Conservation (phyloP, 2,888 invertebrate species). For the Sarcophaga variegata region DNA sequence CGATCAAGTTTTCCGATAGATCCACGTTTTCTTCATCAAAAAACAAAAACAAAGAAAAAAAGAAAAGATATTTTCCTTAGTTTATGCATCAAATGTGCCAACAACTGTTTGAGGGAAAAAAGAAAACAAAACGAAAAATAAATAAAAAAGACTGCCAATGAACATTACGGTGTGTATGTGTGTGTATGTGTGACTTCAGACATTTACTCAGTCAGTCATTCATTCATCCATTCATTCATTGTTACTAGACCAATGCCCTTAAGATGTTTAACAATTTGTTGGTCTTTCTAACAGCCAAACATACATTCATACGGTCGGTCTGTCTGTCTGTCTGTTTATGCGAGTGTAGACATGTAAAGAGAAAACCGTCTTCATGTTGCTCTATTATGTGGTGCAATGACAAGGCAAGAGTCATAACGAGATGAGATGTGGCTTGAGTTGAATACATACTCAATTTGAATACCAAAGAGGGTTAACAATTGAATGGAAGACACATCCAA, state of each 20-base stretch:
- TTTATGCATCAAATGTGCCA: neutral
- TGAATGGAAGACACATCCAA: no score
- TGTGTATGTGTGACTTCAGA: neutral
- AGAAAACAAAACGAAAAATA: neutral
- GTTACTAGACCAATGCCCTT: constrained; percentile 35
- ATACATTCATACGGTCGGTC: neutral
- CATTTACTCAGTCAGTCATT: neutral
- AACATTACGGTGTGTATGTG: neutral
- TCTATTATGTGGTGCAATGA: neutral
- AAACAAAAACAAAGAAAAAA: neutral
- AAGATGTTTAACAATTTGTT: constrained; percentile 32
- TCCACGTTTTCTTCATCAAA: neutral
- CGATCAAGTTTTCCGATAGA: no score
- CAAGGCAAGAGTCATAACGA: neutral
- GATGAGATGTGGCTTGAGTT: neutral
- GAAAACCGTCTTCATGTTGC: neutral
- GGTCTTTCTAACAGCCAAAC: neutral
- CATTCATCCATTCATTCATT: constrained; percentile 2
- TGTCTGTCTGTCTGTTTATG: neutral
- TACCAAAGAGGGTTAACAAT: no score
- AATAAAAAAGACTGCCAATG: neutral
- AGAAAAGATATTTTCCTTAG: neutral
- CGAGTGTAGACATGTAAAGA: neutral
- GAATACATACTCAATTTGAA: no score
- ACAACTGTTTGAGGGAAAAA: neutral